A percentile compares a stretch with the other conserved stretches of the same genome.
Conservation (phyloP, 92 coral and sea anemone genomes). For the Pocillopora grandis region DNA sequence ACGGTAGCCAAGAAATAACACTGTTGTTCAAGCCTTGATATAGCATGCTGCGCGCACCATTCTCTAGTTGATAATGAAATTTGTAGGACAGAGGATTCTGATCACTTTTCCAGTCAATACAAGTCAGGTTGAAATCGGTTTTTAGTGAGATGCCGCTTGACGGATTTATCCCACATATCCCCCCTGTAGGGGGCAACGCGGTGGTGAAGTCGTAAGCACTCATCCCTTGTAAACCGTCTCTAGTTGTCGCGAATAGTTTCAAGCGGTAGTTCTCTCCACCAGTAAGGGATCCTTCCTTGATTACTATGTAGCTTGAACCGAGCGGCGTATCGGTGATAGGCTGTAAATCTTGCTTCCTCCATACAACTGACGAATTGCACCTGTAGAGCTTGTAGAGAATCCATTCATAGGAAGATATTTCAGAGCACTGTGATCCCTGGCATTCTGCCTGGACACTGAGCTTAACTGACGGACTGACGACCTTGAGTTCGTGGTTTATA, state of each 20-base stretch:
- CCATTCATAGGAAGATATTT: slow-evolving; percentile 11
- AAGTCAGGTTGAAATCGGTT: slow-evolving; percentile 23
- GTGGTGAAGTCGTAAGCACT: slow-evolving; percentile 6
- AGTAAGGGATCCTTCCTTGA: slow-evolving; percentile 13
- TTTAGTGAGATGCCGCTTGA: slow-evolving; percentile 8
- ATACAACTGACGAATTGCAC: neutral
- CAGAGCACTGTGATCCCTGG: slow-evolving; percentile 6
- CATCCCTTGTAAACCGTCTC: neutral
- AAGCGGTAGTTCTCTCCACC: slow-evolving; percentile 7
- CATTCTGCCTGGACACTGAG: slow-evolving; percentile 2
- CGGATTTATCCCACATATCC: slow-evolving; percentile 25
- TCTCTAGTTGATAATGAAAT: slow-evolving; percentile 21
- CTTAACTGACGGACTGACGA: slow-evolving; percentile 12
- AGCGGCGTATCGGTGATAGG: slow-evolving; percentile 7
- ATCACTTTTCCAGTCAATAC: slow-evolving; percentile 4
- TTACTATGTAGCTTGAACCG: slow-evolving; percentile 1
- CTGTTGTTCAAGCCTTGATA: neutral
- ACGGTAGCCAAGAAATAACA: neutral
- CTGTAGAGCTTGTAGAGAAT: neutral
- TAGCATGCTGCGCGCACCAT: slow-evolving; percentile 10
- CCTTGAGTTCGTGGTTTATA: neutral
- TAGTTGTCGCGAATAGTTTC: neutral
- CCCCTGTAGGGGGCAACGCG: slow-evolving; percentile 13
- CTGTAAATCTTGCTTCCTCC: neutral
- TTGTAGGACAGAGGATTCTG: neutral